Conservation (phyloP, 2,888 invertebrate genomes). For the Tromatobia lineatoria region DNA sequence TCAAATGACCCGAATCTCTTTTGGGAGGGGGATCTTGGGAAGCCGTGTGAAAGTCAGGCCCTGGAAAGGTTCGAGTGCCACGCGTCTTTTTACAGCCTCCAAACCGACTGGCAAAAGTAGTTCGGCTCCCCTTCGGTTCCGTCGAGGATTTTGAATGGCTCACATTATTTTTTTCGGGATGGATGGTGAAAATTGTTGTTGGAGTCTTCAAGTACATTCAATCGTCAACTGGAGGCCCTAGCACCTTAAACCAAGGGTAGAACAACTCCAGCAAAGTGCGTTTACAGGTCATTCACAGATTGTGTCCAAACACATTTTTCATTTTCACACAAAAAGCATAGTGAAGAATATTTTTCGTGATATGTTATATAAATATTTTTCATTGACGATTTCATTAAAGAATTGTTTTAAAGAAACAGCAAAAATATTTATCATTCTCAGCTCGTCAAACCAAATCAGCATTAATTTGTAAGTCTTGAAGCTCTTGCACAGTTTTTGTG, state of each 20-base stretch:
- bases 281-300: background rate
- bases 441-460: no score
- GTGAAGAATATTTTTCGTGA: no score
- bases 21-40: constrained; percentile 71
- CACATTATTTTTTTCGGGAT: constrained; percentile 71
- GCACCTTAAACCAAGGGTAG: background rate
- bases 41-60: constrained; percentile 70
- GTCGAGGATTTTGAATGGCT: constrained; percentile 69
- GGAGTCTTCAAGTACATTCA: background rate
- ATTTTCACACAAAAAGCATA: background rate
- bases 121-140: constrained; percentile 58
- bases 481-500: no score
- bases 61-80: constrained; percentile 62
- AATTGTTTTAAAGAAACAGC: no score
- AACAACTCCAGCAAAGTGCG: background rate
- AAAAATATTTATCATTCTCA: no score
- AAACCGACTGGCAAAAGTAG: constrained; percentile 70
- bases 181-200: background rate
- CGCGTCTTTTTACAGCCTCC: constrained; percentile 56
- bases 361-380: no score
- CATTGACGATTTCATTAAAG: no score
- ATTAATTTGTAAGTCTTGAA: no score
- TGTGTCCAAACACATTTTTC: no score
- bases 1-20: constrained; percentile 85
- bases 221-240: background rate